phyloP scores from a whole-genome alignment of 2,888 invertebrate genomes.

The Leptogaster cylindrica region DNA sequence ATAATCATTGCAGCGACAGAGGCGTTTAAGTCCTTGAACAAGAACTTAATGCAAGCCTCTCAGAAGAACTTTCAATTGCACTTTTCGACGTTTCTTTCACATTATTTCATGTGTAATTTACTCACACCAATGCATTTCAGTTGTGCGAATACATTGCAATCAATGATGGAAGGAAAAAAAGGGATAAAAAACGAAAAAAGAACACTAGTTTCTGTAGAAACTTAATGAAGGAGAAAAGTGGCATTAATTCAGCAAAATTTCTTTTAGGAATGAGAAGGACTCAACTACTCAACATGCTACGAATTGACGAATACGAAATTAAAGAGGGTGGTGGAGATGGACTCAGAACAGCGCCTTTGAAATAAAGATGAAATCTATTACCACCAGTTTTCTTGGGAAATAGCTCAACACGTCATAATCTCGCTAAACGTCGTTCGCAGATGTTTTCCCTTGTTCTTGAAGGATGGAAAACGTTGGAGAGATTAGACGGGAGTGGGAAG shows the following conservation, averaged over 20 bases:
- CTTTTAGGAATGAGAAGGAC: background rate
- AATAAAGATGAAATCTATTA: background rate
- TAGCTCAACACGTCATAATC: background rate
- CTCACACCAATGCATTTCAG: too few relatives aligned
- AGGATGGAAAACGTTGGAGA: background rate
- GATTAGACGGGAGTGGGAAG: too few relatives aligned
- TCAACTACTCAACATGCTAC: background rate
- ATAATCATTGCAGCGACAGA: too few relatives aligned
- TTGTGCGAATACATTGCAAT: too few relatives aligned
- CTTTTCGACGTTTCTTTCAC: background rate
- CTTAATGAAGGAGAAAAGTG: slow-evolving; percentile 9
- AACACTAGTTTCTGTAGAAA: background rate
- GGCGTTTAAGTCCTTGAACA: background rate
- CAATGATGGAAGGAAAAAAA: too few relatives aligned
- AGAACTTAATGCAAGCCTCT: background rate
- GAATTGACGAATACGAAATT: background rate
- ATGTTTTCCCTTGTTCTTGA: background rate
- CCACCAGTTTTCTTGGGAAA: background rate
- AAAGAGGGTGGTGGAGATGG: background rate
- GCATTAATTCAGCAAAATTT: background rate
- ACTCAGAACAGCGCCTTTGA: too few relatives aligned
- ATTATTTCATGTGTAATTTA: too few relatives aligned
- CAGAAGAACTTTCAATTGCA: slow-evolving; percentile 1
- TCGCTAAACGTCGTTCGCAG: background rate
- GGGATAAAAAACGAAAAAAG: too few relatives aligned